phyloP scores from a whole-genome alignment of 2,113 vertebrate genomes.

The Indicator maculatus region DNA sequence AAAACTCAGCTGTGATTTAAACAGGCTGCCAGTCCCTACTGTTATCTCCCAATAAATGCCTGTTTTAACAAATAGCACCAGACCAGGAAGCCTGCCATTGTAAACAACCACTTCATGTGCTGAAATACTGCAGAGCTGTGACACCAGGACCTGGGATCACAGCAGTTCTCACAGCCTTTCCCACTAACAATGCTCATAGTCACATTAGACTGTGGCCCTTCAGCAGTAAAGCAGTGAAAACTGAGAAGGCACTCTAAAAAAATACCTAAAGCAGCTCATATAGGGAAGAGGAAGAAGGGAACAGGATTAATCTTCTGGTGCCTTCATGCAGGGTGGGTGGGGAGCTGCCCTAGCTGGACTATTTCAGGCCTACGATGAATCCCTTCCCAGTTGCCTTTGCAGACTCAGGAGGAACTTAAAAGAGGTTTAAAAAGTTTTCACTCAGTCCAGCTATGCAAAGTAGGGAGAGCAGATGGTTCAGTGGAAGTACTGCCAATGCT shows the following conservation, averaged over 20 bases:
- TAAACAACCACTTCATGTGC: constrained; percentile 32
- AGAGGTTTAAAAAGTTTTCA: constrained; percentile 7
- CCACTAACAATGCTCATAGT: background rate
- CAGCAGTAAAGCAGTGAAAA: background rate
- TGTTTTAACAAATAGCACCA: constrained; percentile 32
- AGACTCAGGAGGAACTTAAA: background rate
- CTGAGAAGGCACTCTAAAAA: background rate
- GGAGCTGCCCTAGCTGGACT: background rate
- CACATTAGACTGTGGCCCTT: background rate
- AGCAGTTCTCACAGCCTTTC: constrained; percentile 23
- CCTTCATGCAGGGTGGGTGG: background rate
- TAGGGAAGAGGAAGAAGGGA: background rate
- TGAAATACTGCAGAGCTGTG: constrained; percentile 2
- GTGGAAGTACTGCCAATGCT: background rate
- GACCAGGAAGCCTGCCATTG: constrained; percentile 50
- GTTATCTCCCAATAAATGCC: constrained; percentile 51
- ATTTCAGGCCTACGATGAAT: background rate
- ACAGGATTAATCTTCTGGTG: background rate
- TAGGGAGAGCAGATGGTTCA: background rate
- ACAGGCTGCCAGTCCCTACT: constrained; percentile 32
- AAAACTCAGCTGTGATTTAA: constrained; percentile 60
- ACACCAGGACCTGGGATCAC: background rate
- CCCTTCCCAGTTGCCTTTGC: background rate
- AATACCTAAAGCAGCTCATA: background rate
- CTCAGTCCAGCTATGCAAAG: background rate